Conservation (phyloP, 2,797 vertebrate genomes). For the Smutsia gigantea region DNA sequence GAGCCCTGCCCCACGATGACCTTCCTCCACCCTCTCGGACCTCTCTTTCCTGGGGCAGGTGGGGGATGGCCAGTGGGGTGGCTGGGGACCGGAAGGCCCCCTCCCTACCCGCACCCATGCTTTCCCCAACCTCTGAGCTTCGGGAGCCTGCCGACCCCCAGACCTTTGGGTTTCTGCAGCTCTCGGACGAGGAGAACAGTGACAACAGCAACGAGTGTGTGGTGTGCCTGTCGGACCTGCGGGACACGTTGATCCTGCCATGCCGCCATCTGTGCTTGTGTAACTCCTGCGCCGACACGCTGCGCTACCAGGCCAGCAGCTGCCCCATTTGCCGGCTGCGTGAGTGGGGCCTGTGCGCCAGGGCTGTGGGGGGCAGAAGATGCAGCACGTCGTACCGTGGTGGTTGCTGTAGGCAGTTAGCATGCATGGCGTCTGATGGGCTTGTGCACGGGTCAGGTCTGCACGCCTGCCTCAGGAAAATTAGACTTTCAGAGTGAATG, state of each 20-base stretch:
- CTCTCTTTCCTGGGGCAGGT: not conserved
- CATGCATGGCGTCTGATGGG: too few relatives aligned
- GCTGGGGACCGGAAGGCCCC: not conserved
- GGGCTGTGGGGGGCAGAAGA: not conserved
- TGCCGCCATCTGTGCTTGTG: slow-evolving; percentile 97
- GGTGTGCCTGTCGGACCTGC: slow-evolving; percentile 97
- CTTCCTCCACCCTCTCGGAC: not conserved
- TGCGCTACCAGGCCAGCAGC: slow-evolving; percentile 99
- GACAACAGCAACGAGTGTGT: slow-evolving; percentile 99
- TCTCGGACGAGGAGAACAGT: slow-evolving; percentile 96
- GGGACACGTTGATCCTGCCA: slow-evolving; percentile 98
- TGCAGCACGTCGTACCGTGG: too few relatives aligned
- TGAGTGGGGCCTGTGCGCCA: slow-evolving; percentile 84
- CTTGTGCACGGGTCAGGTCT: too few relatives aligned
- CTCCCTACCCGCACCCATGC: not conserved
- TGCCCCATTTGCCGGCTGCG: slow-evolving; percentile 98
- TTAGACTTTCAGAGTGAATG: not conserved
- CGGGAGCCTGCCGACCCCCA: not conserved
- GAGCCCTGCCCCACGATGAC: not conserved
- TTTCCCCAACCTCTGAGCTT: not conserved
- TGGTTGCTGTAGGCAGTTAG: too few relatives aligned
- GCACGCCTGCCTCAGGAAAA: not conserved
- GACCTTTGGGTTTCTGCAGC: slow-evolving; percentile 84
- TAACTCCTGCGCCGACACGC: slow-evolving; percentile 96
- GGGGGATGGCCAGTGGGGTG: not conserved